These are phyloP conservation scores for Telenomus remus DNA, from an alignment of 1,140 invertebrate species.

Conservation along the genomic window DNA sequence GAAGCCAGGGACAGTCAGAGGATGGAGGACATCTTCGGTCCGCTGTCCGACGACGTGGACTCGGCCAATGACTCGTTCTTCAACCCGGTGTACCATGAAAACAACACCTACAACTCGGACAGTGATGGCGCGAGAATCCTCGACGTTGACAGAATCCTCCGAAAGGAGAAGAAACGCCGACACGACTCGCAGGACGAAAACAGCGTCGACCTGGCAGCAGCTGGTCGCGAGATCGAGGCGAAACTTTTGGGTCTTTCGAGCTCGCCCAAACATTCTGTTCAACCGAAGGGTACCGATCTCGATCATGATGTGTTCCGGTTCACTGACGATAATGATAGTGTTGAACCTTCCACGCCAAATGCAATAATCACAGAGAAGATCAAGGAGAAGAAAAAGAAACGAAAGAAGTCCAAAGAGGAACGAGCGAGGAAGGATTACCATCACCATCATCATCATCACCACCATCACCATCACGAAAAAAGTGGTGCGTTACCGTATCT, in stretches of 20 bases:
- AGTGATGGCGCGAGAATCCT: conserved; percentile 63
- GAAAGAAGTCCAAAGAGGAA: conserved; percentile 88
- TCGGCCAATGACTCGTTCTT: conserved; percentile 65
- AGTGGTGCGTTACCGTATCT: conserved; percentile 67
- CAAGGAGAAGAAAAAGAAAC: conserved; percentile 88
- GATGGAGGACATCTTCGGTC: conserved; percentile 92
- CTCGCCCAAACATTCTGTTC: conserved; percentile 64
- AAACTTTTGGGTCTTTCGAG: conserved; percentile 79
- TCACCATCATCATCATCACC: conserved; percentile 78
- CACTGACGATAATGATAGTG: conserved; percentile 79
- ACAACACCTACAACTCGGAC: conserved; percentile 67
- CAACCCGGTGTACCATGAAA: conserved; percentile 64
- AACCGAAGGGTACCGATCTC: conserved; percentile 61
- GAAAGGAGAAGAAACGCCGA: conserved; percentile 82
- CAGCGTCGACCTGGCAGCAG: conserved; percentile 86
- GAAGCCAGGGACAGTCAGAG: conserved; percentile 76
- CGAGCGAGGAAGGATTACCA: conserved; percentile 81
- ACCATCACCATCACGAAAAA: conserved; percentile 70
- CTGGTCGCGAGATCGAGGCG: conserved; percentile 86
- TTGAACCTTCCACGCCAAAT: conserved; percentile 69
- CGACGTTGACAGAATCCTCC: conserved; percentile 67
- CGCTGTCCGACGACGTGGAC: conserved; percentile 84
- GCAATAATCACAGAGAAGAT: conserved; percentile 71
- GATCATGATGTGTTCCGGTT: conserved; percentile 78
- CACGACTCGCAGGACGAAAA: conserved; percentile 81